phyloP scores from a whole-genome alignment of 92 coral and sea anemone species.

The Phenganax marumi region DNA sequence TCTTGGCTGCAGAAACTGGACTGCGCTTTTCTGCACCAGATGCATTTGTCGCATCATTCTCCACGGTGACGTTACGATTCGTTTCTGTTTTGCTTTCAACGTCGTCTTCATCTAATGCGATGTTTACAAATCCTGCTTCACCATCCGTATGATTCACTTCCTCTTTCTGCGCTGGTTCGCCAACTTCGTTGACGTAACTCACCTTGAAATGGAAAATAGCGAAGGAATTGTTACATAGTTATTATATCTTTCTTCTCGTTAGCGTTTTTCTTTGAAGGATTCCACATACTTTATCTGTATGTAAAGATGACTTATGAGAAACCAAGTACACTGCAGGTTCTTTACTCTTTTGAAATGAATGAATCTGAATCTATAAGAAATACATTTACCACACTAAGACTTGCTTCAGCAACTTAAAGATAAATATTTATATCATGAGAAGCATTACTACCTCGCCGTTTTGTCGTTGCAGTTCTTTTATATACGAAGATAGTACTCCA shows the following conservation, averaged over 20 bases:
- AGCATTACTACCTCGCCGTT: neutral
- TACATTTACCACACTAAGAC: no score
- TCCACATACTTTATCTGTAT: neutral
- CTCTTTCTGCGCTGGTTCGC: neutral
- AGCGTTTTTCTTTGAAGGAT: no score
- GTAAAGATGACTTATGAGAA: conserved; percentile 5
- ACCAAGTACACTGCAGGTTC: neutral
- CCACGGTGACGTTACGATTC: no score
- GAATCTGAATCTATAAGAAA: neutral
- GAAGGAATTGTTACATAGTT: neutral
- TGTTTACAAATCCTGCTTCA: neutral
- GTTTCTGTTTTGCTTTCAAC: no score
- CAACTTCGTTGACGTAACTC: conserved; percentile 8
- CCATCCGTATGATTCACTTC: no score
- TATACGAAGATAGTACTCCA: neutral
- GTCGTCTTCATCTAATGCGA: neutral
- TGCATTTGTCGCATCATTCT: no score
- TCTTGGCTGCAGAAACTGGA: no score
- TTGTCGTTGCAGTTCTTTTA: neutral
- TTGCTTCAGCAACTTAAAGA: no score
- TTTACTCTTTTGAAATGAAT: neutral
- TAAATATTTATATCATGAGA: no score
- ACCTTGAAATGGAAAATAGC: neutral
- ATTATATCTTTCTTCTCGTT: no score
- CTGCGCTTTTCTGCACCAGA: no score